Percentiles rank a stretch among this genome's conserved stretches.
These are phyloP conservation scores for Keiferia lycopersicella DNA, from an alignment of 2,888 invertebrate genomes.

Conservation along the genomic window DNA sequence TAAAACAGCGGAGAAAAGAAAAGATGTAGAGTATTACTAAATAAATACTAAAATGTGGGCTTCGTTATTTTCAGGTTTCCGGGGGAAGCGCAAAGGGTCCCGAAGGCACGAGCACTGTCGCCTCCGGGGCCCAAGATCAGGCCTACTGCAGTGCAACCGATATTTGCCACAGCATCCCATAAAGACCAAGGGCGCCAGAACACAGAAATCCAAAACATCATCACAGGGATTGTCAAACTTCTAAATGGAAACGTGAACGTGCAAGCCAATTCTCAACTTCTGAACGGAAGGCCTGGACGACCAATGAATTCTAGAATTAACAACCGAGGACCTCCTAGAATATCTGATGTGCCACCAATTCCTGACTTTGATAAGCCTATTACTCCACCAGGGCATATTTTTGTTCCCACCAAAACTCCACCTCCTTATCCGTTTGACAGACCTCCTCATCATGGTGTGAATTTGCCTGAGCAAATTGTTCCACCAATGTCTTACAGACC, in stretches of 20 bases:
- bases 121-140: conserved; percentile 85
- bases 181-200: conserved; percentile 71
- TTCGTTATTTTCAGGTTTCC: conserved; percentile 60
- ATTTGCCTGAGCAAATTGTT: conserved; percentile 87
- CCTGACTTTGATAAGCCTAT: conserved; percentile 83
- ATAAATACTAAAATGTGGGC: too few relatives aligned
- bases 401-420: conserved; percentile 75
- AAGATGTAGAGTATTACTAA: too few relatives aligned
- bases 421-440: conserved; percentile 90
- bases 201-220: conserved; percentile 92
- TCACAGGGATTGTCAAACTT: conserved; percentile 93
- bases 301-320: conserved; percentile 91
- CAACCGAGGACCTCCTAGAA: conserved; percentile 93
- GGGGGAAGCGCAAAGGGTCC: conserved; percentile 90
- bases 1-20: too few relatives aligned
- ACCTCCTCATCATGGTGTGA: conserved; percentile 85
- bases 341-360: conserved; percentile 87
- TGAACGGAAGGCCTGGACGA: conserved; percentile 82
- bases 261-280: conserved; percentile 86
- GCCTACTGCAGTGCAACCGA: conserved; percentile 77
- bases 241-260: conserved; percentile 94
- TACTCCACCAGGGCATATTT: conserved; percentile 69
- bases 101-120: conserved; percentile 84
- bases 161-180: conserved; percentile 77
- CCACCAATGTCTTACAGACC: conserved; percentile 83